Conservation (phyloP, 2,888 invertebrate genomes). For the Fragum sueziense region DNA sequence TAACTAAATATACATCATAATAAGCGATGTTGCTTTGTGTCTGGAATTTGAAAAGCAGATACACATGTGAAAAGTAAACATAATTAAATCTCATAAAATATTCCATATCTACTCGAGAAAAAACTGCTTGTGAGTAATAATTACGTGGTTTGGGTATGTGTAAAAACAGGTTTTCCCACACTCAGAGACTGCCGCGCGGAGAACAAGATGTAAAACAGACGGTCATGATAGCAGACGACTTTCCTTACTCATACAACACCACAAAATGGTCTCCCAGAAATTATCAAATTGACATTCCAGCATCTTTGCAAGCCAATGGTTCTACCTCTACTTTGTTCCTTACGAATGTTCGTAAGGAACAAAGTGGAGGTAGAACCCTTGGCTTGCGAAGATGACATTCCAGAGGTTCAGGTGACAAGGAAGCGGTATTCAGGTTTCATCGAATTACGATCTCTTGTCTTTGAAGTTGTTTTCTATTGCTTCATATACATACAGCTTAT, state of each 20-base stretch:
- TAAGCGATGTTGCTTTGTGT: not conserved
- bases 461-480: too few species aligned
- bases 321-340: too few species aligned
- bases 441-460: too few species aligned
- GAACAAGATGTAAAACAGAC: constrained; percentile 23
- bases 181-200: not conserved
- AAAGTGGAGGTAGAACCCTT: too few species aligned
- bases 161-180: constrained; percentile 19
- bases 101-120: constrained; percentile 19
- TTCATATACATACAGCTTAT: too few species aligned
- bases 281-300: too few species aligned
- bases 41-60: not conserved
- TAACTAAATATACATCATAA: not conserved
- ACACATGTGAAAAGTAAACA: not conserved
- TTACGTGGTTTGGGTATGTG: constrained; percentile 20
- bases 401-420: too few species aligned
- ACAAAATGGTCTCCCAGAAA: not conserved
- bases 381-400: too few species aligned
- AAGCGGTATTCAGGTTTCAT: too few species aligned
- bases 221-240: constrained; percentile 10
- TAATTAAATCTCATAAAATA: constrained; percentile 17
- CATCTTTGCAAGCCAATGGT: too few species aligned
- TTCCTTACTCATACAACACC: not conserved
- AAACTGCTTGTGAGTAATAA: constrained; percentile 5
- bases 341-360: too few species aligned